Conservation (phyloP, 2,888 invertebrate species). For the Allygus modestus region DNA sequence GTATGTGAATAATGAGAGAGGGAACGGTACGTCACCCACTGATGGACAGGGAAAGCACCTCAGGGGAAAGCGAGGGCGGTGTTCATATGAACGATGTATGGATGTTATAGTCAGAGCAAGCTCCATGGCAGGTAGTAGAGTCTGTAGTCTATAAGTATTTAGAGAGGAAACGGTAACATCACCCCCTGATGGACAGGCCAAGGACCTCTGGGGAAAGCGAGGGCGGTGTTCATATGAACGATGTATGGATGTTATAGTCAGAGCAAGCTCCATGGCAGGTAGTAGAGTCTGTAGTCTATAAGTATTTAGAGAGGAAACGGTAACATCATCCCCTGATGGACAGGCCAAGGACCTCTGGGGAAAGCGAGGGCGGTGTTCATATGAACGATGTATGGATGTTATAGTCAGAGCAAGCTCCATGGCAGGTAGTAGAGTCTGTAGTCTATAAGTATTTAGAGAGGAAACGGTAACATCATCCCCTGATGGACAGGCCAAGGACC, state of each 20-base stretch:
- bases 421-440: too few relatives aligned
- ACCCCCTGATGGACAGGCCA: neutral
- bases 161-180: neutral
- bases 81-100: neutral
- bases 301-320: constrained; percentile 20
- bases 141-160: constrained; percentile 28
- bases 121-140: too few relatives aligned
- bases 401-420: too few relatives aligned
- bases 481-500: constrained; percentile 1
- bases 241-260: too few relatives aligned
- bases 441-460: constrained; percentile 26
- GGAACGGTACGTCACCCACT: constrained; percentile 5
- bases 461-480: neutral
- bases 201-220: neutral
- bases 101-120: too few relatives aligned
- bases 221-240: neutral
- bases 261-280: too few relatives aligned
- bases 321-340: constrained; percentile 1
- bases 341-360: neutral
- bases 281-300: too few relatives aligned
- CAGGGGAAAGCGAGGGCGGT: neutral
- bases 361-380: neutral
- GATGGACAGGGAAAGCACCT: constrained; percentile 8
- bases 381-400: neutral
- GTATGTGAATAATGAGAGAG: constrained; percentile 38